Evolutionary conservation across 2,113 vertebrate genomes (phyloP).

Genomic region (Mesoclemmys tuberculata): DNA sequence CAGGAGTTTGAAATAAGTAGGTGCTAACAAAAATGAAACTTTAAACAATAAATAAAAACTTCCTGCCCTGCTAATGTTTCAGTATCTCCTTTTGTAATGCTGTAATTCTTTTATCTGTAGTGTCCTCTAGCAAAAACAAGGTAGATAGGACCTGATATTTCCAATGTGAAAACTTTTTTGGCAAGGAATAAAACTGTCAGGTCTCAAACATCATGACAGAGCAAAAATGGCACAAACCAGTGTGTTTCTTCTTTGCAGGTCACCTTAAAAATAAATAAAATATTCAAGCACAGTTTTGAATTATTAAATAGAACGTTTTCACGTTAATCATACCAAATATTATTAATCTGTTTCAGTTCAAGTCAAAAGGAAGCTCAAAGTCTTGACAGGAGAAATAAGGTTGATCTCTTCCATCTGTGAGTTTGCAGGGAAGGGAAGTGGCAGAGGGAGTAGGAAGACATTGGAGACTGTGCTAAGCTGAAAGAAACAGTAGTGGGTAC

Average conservation of each 20-base stretch:
- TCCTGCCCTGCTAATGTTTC: neutral
- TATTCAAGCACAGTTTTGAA: conserved; percentile 19
- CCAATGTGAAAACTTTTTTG: neutral
- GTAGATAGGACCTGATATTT: neutral
- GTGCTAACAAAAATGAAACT: neutral
- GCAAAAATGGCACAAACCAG: neutral
- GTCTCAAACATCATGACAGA: conserved; percentile 49
- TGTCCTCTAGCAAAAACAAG: neutral
- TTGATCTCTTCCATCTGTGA: conserved; percentile 3
- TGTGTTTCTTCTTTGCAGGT: conserved; percentile 4
- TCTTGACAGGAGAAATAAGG: conserved; percentile 59
- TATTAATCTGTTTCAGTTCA: conserved; percentile 36
- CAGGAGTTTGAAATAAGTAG: neutral
- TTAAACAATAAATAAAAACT: neutral
- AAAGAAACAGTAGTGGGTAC: conserved; percentile 2
- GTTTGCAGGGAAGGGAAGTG: neutral
- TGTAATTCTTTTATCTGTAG: too few relatives aligned
- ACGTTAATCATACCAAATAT: conserved; percentile 38
- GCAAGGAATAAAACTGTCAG: neutral
- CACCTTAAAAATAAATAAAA: conserved; percentile 63
- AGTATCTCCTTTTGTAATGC: neutral
- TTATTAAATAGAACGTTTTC: conserved; percentile 39
- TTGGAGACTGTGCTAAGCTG: neutral
- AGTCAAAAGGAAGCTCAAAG: conserved; percentile 54
- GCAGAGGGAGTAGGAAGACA: neutral